Base-by-base conservation (phyloP, 2,888 invertebrate species). In the Liposcelis brunnea region DNA sequence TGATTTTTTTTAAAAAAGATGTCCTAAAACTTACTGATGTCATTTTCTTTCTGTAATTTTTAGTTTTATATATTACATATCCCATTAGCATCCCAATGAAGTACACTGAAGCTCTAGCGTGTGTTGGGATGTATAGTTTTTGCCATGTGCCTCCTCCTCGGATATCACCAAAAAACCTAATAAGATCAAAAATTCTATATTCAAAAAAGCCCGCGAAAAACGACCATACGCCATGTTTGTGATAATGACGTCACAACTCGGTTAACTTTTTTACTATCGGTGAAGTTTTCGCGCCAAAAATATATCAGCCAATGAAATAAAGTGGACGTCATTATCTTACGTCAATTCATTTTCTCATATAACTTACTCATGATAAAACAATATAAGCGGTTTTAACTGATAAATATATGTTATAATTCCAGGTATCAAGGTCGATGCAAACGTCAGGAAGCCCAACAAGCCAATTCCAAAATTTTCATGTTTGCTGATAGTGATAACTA, bases 331-430 rank as follows among this genome's bases (percentile, higher is more conserved):
- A 44, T 16, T 15, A 31, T 26, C 26, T 4, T 8, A 26, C 12
- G 31, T 26, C 15, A 6, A 38, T 21, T 7, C 33, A 32, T 38
- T n/a, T n/a, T n/a, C n/a, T n/a, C n/a, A n/a, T n/a, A n/a, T n/a
- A n/a, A 61, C 68, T 66, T 54, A 70, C 70, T 71, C 69, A 47
- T 66, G 67, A 45, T 70, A 73, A 52, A 74, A 74, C 31, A 70
- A 60, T 44, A 72, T 63, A 18, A 71, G 60, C 0, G 71, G 67
- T 2, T 69, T 66, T 26, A 71, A 56, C 12, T 63, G 51, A 50
- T 70, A 58, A 2, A 66, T 47, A 31, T 71, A 65, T 31, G 68
- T 72, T 49, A 74, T 56, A 35, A 66, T 52, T 1, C 71, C 74
- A 0, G 74, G 73, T 4, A 65, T 54, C 1, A 35, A 16, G 7